phyloP scores from a whole-genome alignment of 2,888 invertebrate species.

The Cistogaster globosa region DNA sequence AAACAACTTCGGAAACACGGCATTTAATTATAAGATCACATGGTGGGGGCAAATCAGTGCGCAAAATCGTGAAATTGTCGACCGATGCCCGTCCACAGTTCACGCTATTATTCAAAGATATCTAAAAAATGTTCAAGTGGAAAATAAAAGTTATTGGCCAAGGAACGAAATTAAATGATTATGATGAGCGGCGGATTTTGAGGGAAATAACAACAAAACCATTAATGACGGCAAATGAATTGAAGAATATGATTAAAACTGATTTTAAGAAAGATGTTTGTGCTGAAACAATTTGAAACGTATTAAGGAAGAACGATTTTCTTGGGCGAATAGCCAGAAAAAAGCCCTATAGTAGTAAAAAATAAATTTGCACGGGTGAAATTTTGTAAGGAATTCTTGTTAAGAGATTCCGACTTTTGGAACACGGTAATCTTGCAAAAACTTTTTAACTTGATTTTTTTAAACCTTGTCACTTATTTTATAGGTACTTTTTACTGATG shows the following conservation, averaged over 20 bases:
- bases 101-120: background rate
- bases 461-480: background rate
- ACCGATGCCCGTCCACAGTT: too few species aligned
- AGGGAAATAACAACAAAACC: too few species aligned
- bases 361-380: constrained; percentile 20
- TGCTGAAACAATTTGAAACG: constrained; percentile 6
- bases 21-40: too few species aligned
- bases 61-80: constrained; percentile 10
- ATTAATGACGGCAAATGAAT: too few species aligned
- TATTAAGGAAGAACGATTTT: constrained; percentile 4
- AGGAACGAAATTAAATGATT: constrained; percentile 14
- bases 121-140: background rate
- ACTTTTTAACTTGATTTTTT: background rate
- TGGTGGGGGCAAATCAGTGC: constrained; percentile 23
- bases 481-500: too few species aligned
- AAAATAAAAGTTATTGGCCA: constrained; percentile 9
- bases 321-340: constrained; percentile 15
- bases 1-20: constrained; percentile 19
- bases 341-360: constrained; percentile 1
- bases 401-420: constrained; percentile 3
- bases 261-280: too few species aligned
- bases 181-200: too few species aligned
- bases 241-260: too few species aligned
- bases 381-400: constrained; percentile 7
- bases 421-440: too few species aligned